Percentiles rank a stretch among this genome's conserved stretches.
These are phyloP conservation scores for Sminthopsis crassicaudata DNA, from an alignment of 2,113 vertebrate genomes.

Conservation along the genomic window DNA sequence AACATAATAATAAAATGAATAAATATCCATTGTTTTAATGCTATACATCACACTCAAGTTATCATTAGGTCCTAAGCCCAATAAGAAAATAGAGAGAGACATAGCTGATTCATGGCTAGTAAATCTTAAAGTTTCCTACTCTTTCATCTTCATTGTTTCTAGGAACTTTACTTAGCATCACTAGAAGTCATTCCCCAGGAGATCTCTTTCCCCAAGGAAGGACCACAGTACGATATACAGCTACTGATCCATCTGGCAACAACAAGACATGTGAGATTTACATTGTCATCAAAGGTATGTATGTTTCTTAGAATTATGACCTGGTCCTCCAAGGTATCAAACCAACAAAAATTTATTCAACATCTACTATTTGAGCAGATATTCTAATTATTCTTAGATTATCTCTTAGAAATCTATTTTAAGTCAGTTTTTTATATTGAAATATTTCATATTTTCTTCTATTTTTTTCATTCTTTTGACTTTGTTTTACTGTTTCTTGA, in stretches of 20 bases:
- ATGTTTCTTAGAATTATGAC: not conserved
- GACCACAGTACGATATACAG: conserved; percentile 90
- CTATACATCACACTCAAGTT: not conserved
- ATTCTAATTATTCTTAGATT: too few species aligned
- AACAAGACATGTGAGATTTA: conserved; percentile 93
- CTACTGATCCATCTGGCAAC: conserved; percentile 93
- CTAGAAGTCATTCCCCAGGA: conserved; percentile 89
- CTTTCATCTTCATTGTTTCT: not conserved
- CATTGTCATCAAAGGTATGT: conserved; percentile 91
- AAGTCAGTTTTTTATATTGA: too few species aligned
- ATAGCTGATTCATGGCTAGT: not conserved
- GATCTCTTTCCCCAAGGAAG: conserved; percentile 92
- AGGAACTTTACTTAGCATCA: conserved; percentile 89
- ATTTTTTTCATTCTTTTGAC: too few species aligned
- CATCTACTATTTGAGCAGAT: too few species aligned
- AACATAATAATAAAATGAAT: not conserved
- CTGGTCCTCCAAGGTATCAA: not conserved
- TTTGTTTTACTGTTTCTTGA: too few species aligned
- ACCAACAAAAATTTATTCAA: not conserved
- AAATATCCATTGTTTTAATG: not conserved
- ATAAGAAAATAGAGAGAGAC: not conserved
- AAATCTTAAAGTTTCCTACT: not conserved
- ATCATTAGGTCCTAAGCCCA: not conserved
- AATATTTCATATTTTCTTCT: too few species aligned
- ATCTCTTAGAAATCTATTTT: too few species aligned